These are phyloP conservation scores for Harpagoxenus sublaevis DNA, from an alignment of 2,888 invertebrate genomes.

Conservation along the genomic window DNA sequence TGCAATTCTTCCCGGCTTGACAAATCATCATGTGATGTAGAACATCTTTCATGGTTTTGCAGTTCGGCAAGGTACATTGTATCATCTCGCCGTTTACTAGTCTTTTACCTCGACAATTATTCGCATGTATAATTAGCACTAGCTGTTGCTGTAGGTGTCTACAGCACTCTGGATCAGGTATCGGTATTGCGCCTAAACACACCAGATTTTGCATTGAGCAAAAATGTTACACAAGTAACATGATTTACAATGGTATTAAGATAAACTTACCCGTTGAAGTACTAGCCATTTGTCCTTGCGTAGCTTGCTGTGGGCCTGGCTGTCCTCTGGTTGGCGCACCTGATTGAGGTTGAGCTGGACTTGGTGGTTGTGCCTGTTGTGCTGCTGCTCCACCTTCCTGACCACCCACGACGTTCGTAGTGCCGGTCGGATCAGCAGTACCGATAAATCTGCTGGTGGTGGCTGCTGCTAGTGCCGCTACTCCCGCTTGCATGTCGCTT, in stretches of 20 bases:
- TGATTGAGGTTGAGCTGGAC: conserved; percentile 92
- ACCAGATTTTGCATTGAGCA: not conserved
- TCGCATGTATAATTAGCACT: conserved; percentile 98
- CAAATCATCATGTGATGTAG: conserved; percentile 99
- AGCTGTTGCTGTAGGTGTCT: conserved; percentile 99
- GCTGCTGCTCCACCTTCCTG: conserved; percentile 89
- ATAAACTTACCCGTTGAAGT: conserved; percentile 80
- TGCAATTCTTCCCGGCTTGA: conserved; percentile 95
- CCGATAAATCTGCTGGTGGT: conserved; percentile 83
- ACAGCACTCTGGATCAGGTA: conserved; percentile 98
- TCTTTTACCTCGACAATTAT: conserved; percentile 98
- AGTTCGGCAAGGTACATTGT: conserved; percentile 98
- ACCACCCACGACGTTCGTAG: conserved; percentile 87
- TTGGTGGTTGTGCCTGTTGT: conserved; percentile 92
- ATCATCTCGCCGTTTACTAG: conserved; percentile 94
- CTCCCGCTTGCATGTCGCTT: too few relatives aligned
- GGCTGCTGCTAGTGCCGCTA: conserved; percentile 45
- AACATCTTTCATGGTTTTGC: conserved; percentile 87
- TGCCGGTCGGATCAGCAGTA: conserved; percentile 87
- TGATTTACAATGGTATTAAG: conserved; percentile 10
- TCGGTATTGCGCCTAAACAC: conserved; percentile 87
- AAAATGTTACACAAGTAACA: not conserved
- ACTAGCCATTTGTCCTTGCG: conserved; percentile 87
- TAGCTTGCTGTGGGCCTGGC: conserved; percentile 88
- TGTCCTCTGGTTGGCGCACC: conserved; percentile 90